Evolutionary conservation across 2,888 invertebrate genomes (phyloP).

Genomic region (Uropetala carovei): DNA sequence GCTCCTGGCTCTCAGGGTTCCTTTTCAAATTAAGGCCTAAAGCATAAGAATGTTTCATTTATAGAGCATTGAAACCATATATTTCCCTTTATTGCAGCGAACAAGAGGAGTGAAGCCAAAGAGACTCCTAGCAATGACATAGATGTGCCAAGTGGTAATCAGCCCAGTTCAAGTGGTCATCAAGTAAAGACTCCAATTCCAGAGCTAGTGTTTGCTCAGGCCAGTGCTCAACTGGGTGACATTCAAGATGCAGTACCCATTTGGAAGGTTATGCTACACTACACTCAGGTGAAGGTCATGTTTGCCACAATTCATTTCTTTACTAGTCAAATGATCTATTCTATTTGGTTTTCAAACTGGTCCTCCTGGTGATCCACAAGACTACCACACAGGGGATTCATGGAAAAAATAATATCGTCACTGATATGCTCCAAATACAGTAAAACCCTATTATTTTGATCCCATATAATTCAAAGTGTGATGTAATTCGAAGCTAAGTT

Average conservation of each 20-base stretch:
- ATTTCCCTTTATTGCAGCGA: neutral
- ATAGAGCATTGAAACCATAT: too few relatives aligned
- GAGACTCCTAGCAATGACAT: neutral
- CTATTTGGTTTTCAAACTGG: neutral
- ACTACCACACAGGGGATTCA: too few relatives aligned
- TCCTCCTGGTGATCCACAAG: too few relatives aligned
- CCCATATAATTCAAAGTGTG: too few relatives aligned
- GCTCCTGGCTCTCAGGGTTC: too few relatives aligned
- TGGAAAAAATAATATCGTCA: too few relatives aligned
- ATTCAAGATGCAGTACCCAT: constrained; percentile 64
- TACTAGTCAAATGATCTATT: neutral
- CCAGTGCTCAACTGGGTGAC: constrained; percentile 67
- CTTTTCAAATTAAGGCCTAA: too few relatives aligned
- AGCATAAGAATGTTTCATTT: too few relatives aligned
- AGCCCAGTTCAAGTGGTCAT: neutral
- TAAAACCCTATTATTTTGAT: too few relatives aligned
- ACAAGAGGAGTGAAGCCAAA: neutral
- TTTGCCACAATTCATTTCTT: neutral
- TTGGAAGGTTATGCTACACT: constrained; percentile 67
- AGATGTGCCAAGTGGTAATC: neutral
- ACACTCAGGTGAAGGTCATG: constrained; percentile 66
- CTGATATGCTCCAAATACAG: too few relatives aligned
- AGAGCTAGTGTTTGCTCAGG: constrained; percentile 67
- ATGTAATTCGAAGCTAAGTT: too few relatives aligned
- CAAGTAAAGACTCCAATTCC: neutral